Evolutionary conservation across 1,140 invertebrate species (phyloP), one percentile per base, ranked within the genome.

Genomic region (Drosophila tani): DNA sequence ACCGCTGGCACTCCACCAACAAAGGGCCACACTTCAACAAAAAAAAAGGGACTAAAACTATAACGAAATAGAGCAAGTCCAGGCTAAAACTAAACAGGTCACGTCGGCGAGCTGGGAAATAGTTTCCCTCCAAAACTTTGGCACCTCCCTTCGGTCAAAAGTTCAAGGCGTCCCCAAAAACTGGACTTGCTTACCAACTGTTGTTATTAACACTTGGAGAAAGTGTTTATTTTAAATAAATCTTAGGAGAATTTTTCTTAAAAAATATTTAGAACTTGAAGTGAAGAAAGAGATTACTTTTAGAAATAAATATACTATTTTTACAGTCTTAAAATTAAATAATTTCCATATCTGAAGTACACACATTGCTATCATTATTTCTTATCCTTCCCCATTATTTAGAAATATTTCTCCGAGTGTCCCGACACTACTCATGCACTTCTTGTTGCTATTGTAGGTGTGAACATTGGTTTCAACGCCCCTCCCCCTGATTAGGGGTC

Each of bases 401-500:
- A 29, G 0, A 62, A 50, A 14, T 14, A 62, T 64, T 68, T 66
- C 2, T 67, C 15, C 1, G 2, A 68, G 67, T 70, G 67, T 17
- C 8, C 29, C 19, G 43, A 50, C 63, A 45, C 12, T 65, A 21
- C 51, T 29, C 50, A 17, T 63, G 41, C 35, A 64, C 21, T 58
- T 60, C 40, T 55, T 69, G 57, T 70, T 73, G 43, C 49, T 69
- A 17, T 65, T 81, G 62, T 75, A 87, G 83, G 83, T 87, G 83
- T 69, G 70, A 87, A 87, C 83, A 87, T 80, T 87, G 86, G 73
- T 87, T 80, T 87, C 79, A 87, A 82, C 83, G 55, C 76, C 68
- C 40, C 29, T 47, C 41, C 11, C 21, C 40, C 64, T 77, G 74
- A 77, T 77, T 68, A 77, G 63, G 59, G 59, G 62, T 47, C 55